Conservation (phyloP, 2,113 vertebrate species). For the Eptatretus burgeri region DNA sequence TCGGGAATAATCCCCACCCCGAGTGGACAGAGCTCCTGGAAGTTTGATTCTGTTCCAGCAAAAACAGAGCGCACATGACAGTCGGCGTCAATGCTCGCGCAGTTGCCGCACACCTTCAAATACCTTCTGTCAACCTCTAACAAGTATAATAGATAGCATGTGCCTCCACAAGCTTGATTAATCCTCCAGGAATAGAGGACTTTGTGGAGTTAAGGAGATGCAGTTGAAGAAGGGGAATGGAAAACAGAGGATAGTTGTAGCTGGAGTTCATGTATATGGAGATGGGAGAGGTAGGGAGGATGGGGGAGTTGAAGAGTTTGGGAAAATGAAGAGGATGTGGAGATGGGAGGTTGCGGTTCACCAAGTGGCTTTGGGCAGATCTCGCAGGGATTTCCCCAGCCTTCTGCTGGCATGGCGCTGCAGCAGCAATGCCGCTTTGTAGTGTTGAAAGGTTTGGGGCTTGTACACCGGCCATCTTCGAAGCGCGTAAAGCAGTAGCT, state of each 20-base stretch:
- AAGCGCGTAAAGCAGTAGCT: slow-evolving; percentile 83
- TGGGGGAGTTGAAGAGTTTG: not conserved
- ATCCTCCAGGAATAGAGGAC: no score
- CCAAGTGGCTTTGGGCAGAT: slow-evolving; percentile 45
- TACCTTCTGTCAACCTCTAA: no score
- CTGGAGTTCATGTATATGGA: no score
- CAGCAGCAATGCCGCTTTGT: slow-evolving; percentile 74
- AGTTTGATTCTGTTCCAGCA: slow-evolving; percentile 9
- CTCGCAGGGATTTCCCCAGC: slow-evolving; percentile 76
- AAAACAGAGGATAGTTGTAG: no score
- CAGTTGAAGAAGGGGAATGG: no score
- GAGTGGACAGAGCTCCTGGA: slow-evolving; percentile 43
- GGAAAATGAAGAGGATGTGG: not conserved
- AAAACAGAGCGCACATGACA: no score
- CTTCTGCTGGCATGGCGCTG: slow-evolving; percentile 58
- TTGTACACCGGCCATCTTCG: slow-evolving; percentile 42
- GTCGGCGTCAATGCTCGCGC: no score
- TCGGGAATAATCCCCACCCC: slow-evolving; percentile 44
- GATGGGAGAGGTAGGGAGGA: no score
- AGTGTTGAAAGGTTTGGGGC: slow-evolving; percentile 56
- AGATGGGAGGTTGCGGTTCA: slow-evolving; percentile 16
- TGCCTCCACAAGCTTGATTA: no score
- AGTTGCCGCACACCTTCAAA: no score
- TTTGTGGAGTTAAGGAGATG: no score
- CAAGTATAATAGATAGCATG: no score